A percentile compares a stretch with the other conserved stretches of the same genome.
phyloP scores from a whole-genome alignment of 92 coral and sea anemone genomes.

The Ricordea florida region DNA sequence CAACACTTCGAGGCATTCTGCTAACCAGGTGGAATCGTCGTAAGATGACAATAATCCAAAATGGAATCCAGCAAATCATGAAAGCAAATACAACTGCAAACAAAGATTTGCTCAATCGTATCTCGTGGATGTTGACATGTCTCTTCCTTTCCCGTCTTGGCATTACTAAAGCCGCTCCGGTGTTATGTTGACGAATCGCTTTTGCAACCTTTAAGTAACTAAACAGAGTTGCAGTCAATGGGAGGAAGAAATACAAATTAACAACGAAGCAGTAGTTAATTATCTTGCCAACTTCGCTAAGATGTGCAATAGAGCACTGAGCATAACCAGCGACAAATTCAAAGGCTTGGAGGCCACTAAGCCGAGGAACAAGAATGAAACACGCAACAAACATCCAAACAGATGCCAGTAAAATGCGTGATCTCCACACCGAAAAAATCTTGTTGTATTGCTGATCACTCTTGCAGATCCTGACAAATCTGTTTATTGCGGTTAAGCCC shows the following conservation, averaged over 20 bases:
- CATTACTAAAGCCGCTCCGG: background rate
- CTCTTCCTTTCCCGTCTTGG: background rate
- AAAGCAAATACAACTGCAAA: constrained; percentile 60
- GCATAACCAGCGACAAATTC: constrained; percentile 56
- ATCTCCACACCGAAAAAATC: constrained; percentile 36
- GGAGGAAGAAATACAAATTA: background rate
- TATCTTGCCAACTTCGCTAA: constrained; percentile 34
- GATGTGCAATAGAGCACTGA: constrained; percentile 40
- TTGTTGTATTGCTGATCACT: constrained; percentile 6
- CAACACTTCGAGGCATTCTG: constrained; percentile 21
- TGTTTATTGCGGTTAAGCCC: constrained; percentile 37
- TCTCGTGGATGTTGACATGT: constrained; percentile 36
- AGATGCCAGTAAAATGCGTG: constrained; percentile 2
- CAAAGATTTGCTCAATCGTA: constrained; percentile 46
- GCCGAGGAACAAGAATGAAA: constrained; percentile 22
- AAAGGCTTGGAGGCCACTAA: constrained; percentile 36
- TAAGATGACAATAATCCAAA: constrained; percentile 46
- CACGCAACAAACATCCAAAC: constrained; percentile 38
- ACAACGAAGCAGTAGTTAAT: constrained; percentile 39
- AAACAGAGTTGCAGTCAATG: constrained; percentile 10
- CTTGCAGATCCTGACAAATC: constrained; percentile 40
- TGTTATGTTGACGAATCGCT: constrained; percentile 26
- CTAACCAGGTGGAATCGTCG: constrained; percentile 17
- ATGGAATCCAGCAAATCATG: constrained; percentile 60
- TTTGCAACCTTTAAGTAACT: constrained; percentile 57